Evolutionary conservation across 1,140 invertebrate species (phyloP).

Genomic region (Drosophila busckii): DNA sequence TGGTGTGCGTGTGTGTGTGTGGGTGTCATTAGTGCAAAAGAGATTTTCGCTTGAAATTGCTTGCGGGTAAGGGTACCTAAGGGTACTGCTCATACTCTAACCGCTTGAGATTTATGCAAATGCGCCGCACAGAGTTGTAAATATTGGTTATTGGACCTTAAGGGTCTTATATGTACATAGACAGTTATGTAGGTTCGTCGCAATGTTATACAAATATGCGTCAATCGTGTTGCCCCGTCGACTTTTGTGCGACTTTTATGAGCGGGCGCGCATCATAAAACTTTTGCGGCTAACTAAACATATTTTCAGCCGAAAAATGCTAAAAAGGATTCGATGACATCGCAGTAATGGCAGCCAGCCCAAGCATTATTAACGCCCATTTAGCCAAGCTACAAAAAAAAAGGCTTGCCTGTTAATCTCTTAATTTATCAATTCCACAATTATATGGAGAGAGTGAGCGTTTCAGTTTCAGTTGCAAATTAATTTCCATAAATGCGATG

Average conservation of each 20-base stretch:
- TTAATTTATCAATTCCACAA: conserved; percentile 64
- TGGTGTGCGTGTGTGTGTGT: too few relatives aligned
- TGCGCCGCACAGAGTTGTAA: conserved; percentile 13
- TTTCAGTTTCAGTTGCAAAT: conserved; percentile 75
- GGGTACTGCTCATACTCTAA: too few relatives aligned
- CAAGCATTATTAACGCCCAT: conserved; percentile 33
- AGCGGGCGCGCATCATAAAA: conserved; percentile 47
- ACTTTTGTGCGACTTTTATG: conserved; percentile 30
- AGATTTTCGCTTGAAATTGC: conserved; percentile 20
- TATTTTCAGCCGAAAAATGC: too few relatives aligned
- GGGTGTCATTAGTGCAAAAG: conserved; percentile 30
- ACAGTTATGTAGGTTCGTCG: too few relatives aligned
- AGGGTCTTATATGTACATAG: too few relatives aligned
- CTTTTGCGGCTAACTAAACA: conserved; percentile 46
- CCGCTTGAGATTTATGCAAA: too few relatives aligned
- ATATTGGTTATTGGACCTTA: conserved; percentile 40
- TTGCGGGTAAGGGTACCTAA: too few relatives aligned
- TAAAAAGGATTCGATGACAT: too few relatives aligned
- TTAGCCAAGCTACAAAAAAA: conserved; percentile 35
- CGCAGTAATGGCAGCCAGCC: too few relatives aligned
- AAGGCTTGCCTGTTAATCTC: conserved; percentile 58
- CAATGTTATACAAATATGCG: conserved; percentile 71
- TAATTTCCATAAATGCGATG: conserved; percentile 74
- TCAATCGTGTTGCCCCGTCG: conserved; percentile 31
- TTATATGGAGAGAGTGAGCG: conserved; percentile 4